Evolutionary conservation across 2,113 vertebrate genomes (phyloP).

Genomic region (Tautogolabrus adspersus): DNA sequence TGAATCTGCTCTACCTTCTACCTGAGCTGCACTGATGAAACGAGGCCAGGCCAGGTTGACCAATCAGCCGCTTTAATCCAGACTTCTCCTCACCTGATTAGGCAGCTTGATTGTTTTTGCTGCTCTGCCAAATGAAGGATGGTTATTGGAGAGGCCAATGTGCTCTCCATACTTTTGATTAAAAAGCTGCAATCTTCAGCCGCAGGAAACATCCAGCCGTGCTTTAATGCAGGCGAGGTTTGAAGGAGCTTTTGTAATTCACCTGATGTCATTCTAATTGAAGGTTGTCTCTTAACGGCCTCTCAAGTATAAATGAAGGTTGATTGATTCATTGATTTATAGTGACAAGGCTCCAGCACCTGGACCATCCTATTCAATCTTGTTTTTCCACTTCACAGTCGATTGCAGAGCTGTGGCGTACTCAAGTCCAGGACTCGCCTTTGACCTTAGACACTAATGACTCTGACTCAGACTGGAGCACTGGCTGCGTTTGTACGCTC

Average conservation of each 20-base stretch:
- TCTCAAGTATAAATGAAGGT: background rate
- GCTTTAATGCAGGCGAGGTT: background rate
- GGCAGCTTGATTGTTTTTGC: slow-evolving; percentile 50
- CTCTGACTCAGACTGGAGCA: too few relatives aligned
- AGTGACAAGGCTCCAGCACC: background rate
- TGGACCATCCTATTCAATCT: background rate
- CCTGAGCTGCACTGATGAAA: slow-evolving; percentile 28
- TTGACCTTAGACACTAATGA: too few relatives aligned
- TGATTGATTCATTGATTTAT: background rate
- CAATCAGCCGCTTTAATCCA: slow-evolving; percentile 28
- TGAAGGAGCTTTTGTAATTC: background rate
- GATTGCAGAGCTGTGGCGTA: too few relatives aligned
- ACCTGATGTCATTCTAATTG: background rate
- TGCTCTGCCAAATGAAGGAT: slow-evolving; percentile 1
- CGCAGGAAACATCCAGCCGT: background rate
- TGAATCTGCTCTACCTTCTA: slow-evolving; percentile 31
- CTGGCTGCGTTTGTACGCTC: too few relatives aligned
- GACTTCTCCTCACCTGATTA: slow-evolving; percentile 59
- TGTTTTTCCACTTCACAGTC: background rate
- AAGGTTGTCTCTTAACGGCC: background rate
- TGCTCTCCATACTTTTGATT: slow-evolving; percentile 14
- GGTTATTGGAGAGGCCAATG: slow-evolving; percentile 33
- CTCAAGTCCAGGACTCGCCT: too few relatives aligned
- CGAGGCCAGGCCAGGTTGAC: slow-evolving; percentile 15
- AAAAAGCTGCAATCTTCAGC: slow-evolving; percentile 2